These are phyloP conservation scores for Mnemiopsis leidyi DNA, from an alignment of 37 sponge, comb jelly and placozoan species.

Conservation along the genomic window DNA sequence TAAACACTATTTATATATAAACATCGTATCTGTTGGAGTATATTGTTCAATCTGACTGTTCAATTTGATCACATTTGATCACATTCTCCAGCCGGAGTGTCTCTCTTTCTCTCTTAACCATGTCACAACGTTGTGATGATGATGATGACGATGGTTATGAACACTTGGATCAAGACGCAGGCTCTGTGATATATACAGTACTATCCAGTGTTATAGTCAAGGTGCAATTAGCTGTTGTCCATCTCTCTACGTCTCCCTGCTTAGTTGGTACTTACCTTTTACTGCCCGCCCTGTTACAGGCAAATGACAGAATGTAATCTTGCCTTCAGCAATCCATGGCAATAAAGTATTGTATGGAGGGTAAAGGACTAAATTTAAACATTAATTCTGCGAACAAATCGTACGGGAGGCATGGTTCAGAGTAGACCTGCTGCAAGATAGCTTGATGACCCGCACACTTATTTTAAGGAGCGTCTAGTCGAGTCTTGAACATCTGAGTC, in stretches of 20 bases:
- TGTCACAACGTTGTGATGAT: neutral
- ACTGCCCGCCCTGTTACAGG: neutral
- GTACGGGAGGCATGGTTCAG: too few relatives aligned
- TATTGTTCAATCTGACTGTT: too few relatives aligned
- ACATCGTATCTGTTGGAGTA: too few relatives aligned
- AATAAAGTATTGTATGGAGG: neutral
- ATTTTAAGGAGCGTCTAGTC: too few relatives aligned
- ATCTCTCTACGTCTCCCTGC: neutral
- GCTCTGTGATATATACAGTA: neutral
- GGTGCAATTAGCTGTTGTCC: neutral
- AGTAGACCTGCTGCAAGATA: too few relatives aligned
- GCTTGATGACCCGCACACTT: too few relatives aligned
- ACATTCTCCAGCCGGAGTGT: too few relatives aligned
- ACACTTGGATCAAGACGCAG: neutral
- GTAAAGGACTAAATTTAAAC: neutral
- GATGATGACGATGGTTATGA: neutral
- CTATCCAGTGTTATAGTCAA: neutral
- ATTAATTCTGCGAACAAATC: neutral
- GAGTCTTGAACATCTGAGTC: too few relatives aligned
- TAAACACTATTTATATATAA: too few relatives aligned
- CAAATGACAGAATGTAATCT: neutral
- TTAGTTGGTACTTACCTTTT: neutral
- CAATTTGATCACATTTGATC: too few relatives aligned
- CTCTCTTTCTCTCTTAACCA: too few relatives aligned
- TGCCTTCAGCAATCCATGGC: neutral